Base-by-base conservation (phyloP, 2,113 vertebrate species). In the Callithrix jacchus region DNA sequence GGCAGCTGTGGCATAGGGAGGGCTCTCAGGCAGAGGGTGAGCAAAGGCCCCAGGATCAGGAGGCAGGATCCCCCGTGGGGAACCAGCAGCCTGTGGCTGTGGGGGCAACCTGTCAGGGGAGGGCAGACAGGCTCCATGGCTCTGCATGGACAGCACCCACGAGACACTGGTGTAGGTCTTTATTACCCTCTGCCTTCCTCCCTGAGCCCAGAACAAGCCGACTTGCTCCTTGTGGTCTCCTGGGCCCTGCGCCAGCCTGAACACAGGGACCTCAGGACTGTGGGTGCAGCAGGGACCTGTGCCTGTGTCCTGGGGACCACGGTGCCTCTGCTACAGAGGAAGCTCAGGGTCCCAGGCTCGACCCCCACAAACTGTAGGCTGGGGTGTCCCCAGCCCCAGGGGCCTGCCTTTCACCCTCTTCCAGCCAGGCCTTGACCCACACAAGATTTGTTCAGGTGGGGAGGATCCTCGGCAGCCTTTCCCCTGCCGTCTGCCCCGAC, bases 241-340 rank as follows among this genome's bases (percentile, higher is more conserved):
- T 45, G 3, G 6, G 40, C 16, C 52, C 23, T 0, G 5, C 20
- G 4, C 40, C 0, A 20, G 40, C 25, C 54, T 42, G 74, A 35
- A 32, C 1, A 0, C 30, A 3, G 45, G 32, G 30, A 10, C 10
- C 58, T 68, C 23, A 37, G 37, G 16, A 8, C 23, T 10, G 1
- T n/a, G 40, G 40, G 5, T 2, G 1, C 23, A 2, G 35, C 0
- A 2, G 64, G 42, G 30, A 8, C 1, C 0, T 0, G 10, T 1
- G 5, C 9, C 40, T 11, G 54, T 2, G 1, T 6, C 8, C 7
- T 20, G 3, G 0, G 5, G 56, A 32, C 66, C 45, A 14, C 47
- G 40, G 49, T n/a, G 18, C 40, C 27, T 45, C 4, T 0, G 20
- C 25, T 45, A 6, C 6, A 13, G 66, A 35, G 42, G 49, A n/a